These are phyloP conservation scores for Chironex yamaguchii DNA, from an alignment of 30 jellyfish, hydroid and myxozoan species.

Conservation along the genomic window DNA sequence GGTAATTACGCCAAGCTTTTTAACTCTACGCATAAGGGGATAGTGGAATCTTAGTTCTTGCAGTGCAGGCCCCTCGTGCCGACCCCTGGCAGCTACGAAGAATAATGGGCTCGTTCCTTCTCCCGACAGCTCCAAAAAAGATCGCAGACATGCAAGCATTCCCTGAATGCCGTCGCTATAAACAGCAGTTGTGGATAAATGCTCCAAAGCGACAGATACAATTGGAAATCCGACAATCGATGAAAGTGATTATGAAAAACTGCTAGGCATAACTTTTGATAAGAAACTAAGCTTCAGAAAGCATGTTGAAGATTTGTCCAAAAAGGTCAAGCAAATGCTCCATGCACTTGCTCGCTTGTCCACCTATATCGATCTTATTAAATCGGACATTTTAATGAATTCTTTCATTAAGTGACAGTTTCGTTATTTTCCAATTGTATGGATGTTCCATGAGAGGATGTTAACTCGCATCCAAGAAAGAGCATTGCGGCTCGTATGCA, in stretches of 20 bases:
- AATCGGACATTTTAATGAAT: conserved; percentile 22
- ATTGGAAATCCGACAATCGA: conserved; percentile 26
- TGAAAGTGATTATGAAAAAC: conserved; percentile 35
- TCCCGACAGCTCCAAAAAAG: too few relatives aligned
- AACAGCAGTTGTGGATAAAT: conserved; percentile 43
- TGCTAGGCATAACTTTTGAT: conserved; percentile 39
- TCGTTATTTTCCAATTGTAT: conserved; percentile 1
- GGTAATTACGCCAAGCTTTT: neutral
- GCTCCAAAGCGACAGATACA: conserved; percentile 35
- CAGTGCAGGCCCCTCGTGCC: too few relatives aligned
- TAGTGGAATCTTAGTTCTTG: too few relatives aligned
- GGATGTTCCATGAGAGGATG: too few relatives aligned
- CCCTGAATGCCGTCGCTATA: too few relatives aligned
- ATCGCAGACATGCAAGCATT: too few relatives aligned
- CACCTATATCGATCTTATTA: neutral
- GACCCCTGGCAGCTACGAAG: too few relatives aligned
- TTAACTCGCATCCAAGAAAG: neutral
- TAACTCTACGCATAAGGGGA: too few relatives aligned
- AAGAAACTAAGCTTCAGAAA: conserved; percentile 56
- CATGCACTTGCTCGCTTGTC: conserved; percentile 27
- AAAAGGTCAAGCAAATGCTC: conserved; percentile 25
- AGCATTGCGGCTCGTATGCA: conserved; percentile 11
- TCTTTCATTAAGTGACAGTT: neutral
- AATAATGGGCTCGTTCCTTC: neutral
- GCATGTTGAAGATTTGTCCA: conserved; percentile 14